phyloP scores from a whole-genome alignment of 2,888 invertebrate species.

The Mayetiola destructor region DNA sequence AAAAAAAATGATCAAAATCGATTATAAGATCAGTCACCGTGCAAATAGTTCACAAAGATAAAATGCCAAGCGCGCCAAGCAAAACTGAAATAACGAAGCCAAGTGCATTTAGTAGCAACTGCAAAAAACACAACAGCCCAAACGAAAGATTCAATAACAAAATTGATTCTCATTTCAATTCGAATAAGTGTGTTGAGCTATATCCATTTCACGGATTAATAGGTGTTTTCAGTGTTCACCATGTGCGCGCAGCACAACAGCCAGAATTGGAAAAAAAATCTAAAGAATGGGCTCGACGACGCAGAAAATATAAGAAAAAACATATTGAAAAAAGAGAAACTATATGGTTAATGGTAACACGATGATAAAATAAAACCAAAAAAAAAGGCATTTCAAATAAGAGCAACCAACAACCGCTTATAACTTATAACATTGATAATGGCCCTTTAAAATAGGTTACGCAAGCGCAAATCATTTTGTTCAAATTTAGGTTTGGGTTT shows the following conservation, averaged over 20 bases:
- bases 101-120: not conserved
- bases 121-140: not conserved
- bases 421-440: no score
- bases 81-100: not conserved
- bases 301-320: no score
- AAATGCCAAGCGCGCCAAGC: not conserved
- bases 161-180: not conserved
- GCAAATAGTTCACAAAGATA: conserved; percentile 1
- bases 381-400: no score
- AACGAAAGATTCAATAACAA: not conserved
- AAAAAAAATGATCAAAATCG: no score
- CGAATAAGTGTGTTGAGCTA: not conserved
- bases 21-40: no score
- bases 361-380: not conserved
- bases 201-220: conserved; percentile 4
- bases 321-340: conserved; percentile 12
- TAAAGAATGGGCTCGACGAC: not conserved
- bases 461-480: no score
- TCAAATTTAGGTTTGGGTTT: no score
- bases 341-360: not conserved
- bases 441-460: no score
- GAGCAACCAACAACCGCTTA: not conserved
- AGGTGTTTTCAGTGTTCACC: no score
- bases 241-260: not conserved
- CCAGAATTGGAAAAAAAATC: conserved; percentile 4